Conservation (phyloP, 2,797 vertebrate species). For the Hemitrygon akajei region DNA sequence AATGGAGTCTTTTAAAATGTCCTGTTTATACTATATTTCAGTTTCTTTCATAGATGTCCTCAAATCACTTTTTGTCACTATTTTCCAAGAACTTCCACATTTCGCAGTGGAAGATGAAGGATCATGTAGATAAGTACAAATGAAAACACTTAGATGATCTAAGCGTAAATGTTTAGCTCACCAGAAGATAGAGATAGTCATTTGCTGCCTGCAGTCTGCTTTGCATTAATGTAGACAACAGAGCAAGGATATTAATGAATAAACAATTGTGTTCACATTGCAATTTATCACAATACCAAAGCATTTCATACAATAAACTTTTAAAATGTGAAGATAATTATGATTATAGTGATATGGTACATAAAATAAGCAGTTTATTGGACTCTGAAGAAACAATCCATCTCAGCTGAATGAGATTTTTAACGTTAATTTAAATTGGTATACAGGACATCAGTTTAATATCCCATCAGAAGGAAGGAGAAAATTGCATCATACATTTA, state of each 20-base stretch:
- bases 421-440: not conserved
- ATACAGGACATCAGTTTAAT: not conserved
- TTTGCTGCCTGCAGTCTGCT: not conserved
- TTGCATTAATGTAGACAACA: not conserved
- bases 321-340: not conserved
- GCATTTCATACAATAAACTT: not conserved
- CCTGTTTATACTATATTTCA: not conserved
- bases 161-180: not conserved
- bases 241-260: not conserved
- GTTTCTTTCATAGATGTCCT: not conserved
- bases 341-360: not conserved
- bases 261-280: not conserved
- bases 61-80: not conserved
- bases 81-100: not conserved
- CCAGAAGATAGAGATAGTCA: not conserved
- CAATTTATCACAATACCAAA: not conserved
- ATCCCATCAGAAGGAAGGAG: not conserved
- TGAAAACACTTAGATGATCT: not conserved
- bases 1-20: not conserved
- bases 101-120: not conserved
- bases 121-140: not conserved
- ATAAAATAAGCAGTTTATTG: not conserved
- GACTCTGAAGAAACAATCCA: not conserved
- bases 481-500: not conserved
- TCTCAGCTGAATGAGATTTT: not conserved